These are phyloP conservation scores for Diarsia brunnea DNA, from an alignment of 2,888 invertebrate genomes.

Conservation along the genomic window DNA sequence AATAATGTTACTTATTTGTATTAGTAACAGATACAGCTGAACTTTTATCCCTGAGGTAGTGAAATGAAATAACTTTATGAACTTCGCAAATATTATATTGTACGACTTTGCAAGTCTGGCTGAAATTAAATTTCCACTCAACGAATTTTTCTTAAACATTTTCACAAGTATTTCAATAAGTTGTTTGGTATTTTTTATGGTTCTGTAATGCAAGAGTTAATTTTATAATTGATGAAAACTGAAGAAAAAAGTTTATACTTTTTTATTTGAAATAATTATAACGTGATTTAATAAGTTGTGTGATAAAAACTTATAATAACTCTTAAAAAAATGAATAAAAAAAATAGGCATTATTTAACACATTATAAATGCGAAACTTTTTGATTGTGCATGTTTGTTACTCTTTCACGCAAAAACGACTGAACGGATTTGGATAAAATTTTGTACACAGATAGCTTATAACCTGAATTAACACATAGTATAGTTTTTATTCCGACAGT, in stretches of 20 bases:
- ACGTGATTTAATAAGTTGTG: neutral
- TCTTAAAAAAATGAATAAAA: neutral
- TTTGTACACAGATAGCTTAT: no score
- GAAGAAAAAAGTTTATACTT: neutral
- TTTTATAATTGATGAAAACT: neutral
- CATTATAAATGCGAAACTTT: no score
- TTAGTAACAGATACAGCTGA: slow-evolving; percentile 69
- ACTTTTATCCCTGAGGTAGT: slow-evolving; percentile 77
- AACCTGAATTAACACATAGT: no score
- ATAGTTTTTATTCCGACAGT: no score
- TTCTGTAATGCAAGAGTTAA: neutral
- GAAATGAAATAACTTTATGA: slow-evolving; percentile 83
- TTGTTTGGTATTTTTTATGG: slow-evolving; percentile 27
- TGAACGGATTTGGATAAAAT: no score
- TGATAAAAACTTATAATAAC: no score
- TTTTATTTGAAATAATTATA: neutral
- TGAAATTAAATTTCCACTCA: slow-evolving; percentile 79
- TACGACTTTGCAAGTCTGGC: slow-evolving; percentile 72
- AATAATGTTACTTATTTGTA: slow-evolving; percentile 67
- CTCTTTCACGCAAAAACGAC: no score
- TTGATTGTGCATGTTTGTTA: no score
- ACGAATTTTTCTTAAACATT: slow-evolving; percentile 77
- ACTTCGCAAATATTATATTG: slow-evolving; percentile 79
- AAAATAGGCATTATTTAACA: no score
- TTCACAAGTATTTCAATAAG: slow-evolving; percentile 80